Evolutionary conservation across 2,113 vertebrate genomes (phyloP).

Genomic region (Hemibagrus wyckioides): DNA sequence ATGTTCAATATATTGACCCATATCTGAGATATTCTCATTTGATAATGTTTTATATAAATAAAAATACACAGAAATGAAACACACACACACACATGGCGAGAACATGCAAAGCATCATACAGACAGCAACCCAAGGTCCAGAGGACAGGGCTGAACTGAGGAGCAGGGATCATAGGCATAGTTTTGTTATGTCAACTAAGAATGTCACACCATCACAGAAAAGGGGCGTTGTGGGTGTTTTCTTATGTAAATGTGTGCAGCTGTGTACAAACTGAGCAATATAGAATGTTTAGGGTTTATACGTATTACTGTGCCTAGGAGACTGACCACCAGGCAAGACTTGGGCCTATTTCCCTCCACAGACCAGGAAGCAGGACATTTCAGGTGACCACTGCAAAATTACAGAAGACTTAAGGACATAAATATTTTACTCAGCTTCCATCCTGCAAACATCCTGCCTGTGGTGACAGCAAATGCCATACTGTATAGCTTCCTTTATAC

Average conservation of each 20-base stretch:
- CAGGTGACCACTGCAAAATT: background rate
- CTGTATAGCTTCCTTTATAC: background rate
- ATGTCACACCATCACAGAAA: background rate
- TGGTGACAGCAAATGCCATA: background rate
- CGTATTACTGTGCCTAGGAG: background rate
- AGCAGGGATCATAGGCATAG: background rate
- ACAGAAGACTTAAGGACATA: background rate
- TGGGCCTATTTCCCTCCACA: background rate
- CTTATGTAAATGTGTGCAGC: background rate
- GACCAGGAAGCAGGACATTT: background rate
- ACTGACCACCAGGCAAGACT: background rate
- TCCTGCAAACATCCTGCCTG: background rate
- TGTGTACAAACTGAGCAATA: no score
- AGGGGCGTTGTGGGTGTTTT: background rate
- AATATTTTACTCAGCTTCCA: background rate
- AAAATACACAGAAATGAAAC: background rate
- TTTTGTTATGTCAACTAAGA: no score
- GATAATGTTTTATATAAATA: background rate
- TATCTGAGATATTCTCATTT: background rate
- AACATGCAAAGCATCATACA: background rate
- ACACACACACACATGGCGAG: background rate
- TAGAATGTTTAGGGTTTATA: background rate
- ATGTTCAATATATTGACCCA: background rate
- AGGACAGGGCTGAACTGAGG: background rate
- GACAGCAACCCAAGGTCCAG: background rate